Conservation (phyloP, 2,888 invertebrate genomes). For the Stramonita haemastoma region DNA sequence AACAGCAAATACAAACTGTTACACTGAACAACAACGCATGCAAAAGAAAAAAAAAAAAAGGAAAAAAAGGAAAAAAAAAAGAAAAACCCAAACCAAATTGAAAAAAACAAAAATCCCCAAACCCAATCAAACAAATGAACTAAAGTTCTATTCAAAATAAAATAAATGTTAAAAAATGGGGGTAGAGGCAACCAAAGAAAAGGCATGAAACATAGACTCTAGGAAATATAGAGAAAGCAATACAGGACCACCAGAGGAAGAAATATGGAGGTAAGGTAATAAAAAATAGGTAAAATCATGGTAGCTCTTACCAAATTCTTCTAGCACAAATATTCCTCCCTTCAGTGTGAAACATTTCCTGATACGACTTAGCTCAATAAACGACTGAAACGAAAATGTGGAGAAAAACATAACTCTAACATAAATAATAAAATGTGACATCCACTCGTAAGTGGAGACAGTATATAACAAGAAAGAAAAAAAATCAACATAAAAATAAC, state of each 20-base stretch:
- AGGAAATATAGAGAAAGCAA: constrained; percentile 24
- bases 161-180: not conserved
- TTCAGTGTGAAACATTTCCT: constrained; percentile 99
- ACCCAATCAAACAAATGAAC: too few species aligned
- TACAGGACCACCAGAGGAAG: constrained; percentile 41
- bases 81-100: too few species aligned
- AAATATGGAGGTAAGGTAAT: constrained; percentile 38
- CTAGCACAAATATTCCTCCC: constrained; percentile 98
- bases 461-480: constrained; percentile 19
- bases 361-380: constrained; percentile 98
- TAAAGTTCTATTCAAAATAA: not conserved
- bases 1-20: not conserved
- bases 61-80: not conserved
- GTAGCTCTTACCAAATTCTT: constrained; percentile 97
- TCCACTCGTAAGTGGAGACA: constrained; percentile 39
- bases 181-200: constrained; percentile 4
- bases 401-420: constrained; percentile 52
- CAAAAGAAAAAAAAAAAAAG: constrained; percentile 4
- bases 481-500: constrained; percentile 19
- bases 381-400: constrained; percentile 89
- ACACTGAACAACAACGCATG: constrained; percentile 36
- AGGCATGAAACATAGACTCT: constrained; percentile 17
- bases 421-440: constrained; percentile 44
- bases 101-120: too few species aligned
- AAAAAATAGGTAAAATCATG: constrained; percentile 45